phyloP scores from a whole-genome alignment of 2,797 vertebrate species.

The Brotula barbata region DNA sequence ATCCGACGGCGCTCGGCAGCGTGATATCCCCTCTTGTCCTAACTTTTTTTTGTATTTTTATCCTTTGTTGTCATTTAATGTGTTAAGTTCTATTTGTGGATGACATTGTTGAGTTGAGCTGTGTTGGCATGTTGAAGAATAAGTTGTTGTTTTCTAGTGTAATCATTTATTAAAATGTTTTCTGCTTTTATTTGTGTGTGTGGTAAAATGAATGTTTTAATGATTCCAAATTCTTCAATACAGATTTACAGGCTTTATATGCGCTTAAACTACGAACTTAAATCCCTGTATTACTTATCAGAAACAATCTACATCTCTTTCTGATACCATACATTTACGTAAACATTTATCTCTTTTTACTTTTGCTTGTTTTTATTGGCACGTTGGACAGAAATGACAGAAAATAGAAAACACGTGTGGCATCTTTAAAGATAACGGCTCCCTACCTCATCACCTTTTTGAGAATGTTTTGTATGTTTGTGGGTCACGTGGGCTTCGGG shows the following conservation, averaged over 20 bases:
- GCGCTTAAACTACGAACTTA: no score
- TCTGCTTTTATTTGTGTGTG: slow-evolving; percentile 45
- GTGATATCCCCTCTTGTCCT: slow-evolving; percentile 68
- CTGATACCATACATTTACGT: no score
- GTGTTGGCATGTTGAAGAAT: slow-evolving; percentile 47
- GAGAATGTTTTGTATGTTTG: no score
- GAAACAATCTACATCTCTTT: no score
- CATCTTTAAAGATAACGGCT: no score
- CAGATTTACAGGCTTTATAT: neutral
- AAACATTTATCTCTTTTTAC: no score
- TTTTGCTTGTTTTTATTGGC: no score
- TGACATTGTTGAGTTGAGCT: slow-evolving; percentile 21
- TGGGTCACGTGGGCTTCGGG: no score
- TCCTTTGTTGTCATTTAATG: slow-evolving; percentile 32
- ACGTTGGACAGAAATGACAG: no score
- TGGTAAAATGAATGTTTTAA: neutral
- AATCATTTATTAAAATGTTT: slow-evolving; percentile 67
- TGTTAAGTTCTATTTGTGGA: slow-evolving; percentile 38
- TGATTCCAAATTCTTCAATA: neutral
- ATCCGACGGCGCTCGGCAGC: slow-evolving; percentile 95
- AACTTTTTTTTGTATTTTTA: slow-evolving; percentile 24
- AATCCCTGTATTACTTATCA: no score
- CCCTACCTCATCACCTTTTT: no score
- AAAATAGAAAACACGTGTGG: no score
- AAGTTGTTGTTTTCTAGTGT: slow-evolving; percentile 51